Conservation (phyloP, 1,140 invertebrate genomes). For the Pseudobourletiella spinata region DNA sequence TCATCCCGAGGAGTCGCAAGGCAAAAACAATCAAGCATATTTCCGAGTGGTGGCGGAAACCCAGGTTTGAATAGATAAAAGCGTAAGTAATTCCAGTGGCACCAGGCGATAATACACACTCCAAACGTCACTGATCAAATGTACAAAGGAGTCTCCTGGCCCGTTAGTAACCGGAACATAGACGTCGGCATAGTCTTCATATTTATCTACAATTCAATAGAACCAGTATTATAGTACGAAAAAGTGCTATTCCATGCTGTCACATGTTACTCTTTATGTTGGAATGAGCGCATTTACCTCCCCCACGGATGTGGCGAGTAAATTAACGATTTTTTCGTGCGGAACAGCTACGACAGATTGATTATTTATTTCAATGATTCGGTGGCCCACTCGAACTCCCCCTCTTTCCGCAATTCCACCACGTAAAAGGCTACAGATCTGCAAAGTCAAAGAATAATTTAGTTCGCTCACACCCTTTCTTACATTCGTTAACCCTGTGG, state of each 20-base stretch:
- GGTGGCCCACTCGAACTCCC: constrained; percentile 94
- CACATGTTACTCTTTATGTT: too few species aligned
- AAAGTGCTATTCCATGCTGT: too few species aligned
- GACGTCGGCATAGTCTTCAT: constrained; percentile 99
- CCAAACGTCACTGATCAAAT: constrained; percentile 58
- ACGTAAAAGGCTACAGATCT: constrained; percentile 95
- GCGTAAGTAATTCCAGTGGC: constrained; percentile 4
- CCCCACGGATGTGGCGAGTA: constrained; percentile 95
- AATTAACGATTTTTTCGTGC: constrained; percentile 98
- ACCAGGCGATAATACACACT: too few species aligned
- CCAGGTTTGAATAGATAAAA: neutral
- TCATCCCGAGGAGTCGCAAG: too few species aligned
- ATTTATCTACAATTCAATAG: constrained; percentile 70
- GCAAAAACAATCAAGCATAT: too few species aligned
- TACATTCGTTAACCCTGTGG: too few species aligned
- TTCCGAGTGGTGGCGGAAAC: neutral
- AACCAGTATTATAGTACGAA: too few species aligned
- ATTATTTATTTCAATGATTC: constrained; percentile 99
- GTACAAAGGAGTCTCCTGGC: constrained; percentile 97
- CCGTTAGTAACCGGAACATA: constrained; percentile 96
- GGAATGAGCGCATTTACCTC: constrained; percentile 81
- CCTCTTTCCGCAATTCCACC: constrained; percentile 98
- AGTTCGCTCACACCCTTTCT: too few species aligned
- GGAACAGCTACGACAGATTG: constrained; percentile 98
- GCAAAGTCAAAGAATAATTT: constrained; percentile 37